These are phyloP conservation scores for Tenthredo livida DNA, from an alignment of 2,888 invertebrate species.

Conservation along the genomic window DNA sequence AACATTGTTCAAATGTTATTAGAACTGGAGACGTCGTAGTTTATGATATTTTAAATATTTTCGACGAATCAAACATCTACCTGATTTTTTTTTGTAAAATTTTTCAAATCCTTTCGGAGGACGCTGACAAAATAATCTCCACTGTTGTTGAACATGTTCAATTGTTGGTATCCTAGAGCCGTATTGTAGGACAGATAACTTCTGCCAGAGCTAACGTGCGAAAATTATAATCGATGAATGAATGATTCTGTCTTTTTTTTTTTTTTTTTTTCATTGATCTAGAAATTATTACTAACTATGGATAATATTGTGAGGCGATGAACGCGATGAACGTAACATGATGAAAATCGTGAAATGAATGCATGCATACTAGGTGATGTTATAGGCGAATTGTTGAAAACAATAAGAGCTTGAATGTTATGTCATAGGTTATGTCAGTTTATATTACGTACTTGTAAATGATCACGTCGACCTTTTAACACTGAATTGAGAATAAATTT, in stretches of 20 bases:
- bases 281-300: too few species aligned
- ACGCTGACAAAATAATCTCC: constrained; percentile 85
- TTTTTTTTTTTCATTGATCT: too few species aligned
- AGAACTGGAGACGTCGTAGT: not conserved
- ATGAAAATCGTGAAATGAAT: constrained; percentile 46
- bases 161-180: constrained; percentile 80
- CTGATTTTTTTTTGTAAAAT: constrained; percentile 82
- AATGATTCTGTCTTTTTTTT: too few species aligned
- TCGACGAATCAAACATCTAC: too few species aligned
- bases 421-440: constrained; percentile 68
- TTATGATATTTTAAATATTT: not conserved
- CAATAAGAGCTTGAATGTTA: constrained; percentile 50
- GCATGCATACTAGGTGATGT: constrained; percentile 61
- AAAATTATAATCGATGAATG: too few species aligned
- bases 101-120: constrained; percentile 97
- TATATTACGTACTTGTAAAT: constrained; percentile 73
- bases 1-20: not conserved
- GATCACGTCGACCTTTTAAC: constrained; percentile 75
- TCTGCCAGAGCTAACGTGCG: constrained; percentile 75
- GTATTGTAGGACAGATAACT: constrained; percentile 73
- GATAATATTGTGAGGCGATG: too few species aligned
- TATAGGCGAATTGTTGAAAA: constrained; percentile 54
- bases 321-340: constrained; percentile 54
- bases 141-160: constrained; percentile 83
- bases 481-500: constrained; percentile 77